These are phyloP conservation scores for Bradypodion ventrale DNA, from an alignment of 2,797 vertebrate species.

Conservation along the genomic window DNA sequence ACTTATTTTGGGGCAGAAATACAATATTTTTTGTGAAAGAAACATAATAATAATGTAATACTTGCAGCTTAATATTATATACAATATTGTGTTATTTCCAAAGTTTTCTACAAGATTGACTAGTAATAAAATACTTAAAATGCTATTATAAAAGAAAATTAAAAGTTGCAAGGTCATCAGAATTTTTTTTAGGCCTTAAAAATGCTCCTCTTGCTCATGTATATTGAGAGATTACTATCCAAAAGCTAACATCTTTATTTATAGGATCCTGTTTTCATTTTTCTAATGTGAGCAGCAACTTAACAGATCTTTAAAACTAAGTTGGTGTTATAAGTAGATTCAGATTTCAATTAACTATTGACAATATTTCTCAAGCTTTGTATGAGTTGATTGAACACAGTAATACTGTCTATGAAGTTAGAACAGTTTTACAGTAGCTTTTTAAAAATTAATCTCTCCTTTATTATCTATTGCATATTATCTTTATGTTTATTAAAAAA, in stretches of 20 bases:
- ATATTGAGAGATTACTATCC: neutral
- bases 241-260: neutral
- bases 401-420: slow-evolving; percentile 27
- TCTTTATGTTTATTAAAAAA: slow-evolving; percentile 57
- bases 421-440: slow-evolving; percentile 45
- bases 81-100: neutral
- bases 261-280: neutral
- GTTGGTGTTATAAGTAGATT: slow-evolving; percentile 41
- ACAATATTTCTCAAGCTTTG: slow-evolving; percentile 27
- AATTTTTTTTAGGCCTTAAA: neutral
- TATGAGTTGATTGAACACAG: slow-evolving; percentile 34
- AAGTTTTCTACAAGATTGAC: neutral
- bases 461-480: slow-evolving; percentile 61
- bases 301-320: slow-evolving; percentile 48
- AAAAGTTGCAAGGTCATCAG: neutral
- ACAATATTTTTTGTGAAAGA: neutral
- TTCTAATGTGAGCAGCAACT: neutral
- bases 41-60: no score
- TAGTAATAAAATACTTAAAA: slow-evolving; percentile 27
- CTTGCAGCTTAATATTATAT: no score
- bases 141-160: slow-evolving; percentile 26
- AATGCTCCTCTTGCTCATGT: slow-evolving; percentile 12
- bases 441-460: slow-evolving; percentile 66
- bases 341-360: slow-evolving; percentile 49
- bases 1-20: neutral